Evolutionary conservation across 2,113 vertebrate genomes (phyloP).

Genomic region (Marcusenius ussheri): DNA sequence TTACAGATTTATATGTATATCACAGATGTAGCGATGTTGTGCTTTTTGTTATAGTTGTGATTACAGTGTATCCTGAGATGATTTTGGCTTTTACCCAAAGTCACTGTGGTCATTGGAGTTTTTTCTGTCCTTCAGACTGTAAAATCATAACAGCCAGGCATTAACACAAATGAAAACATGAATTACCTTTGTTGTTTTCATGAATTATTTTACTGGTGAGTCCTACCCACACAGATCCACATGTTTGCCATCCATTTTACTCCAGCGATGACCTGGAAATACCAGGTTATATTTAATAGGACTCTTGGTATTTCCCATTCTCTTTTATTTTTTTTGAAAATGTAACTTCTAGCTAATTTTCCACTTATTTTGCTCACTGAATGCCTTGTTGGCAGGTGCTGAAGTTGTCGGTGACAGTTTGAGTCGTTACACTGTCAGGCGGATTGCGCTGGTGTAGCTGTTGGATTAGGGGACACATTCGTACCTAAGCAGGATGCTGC

Average conservation of each 20-base stretch:
- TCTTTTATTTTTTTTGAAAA: not conserved
- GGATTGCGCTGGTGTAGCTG: not conserved
- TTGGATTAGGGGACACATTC: conserved; percentile 7
- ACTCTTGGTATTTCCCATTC: not conserved
- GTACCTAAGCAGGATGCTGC: conserved; percentile 3
- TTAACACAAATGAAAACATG: not conserved
- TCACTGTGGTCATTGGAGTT: not conserved
- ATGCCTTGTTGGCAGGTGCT: not conserved
- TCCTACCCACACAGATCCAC: not conserved
- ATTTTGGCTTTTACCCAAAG: not conserved
- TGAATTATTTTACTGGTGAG: not conserved
- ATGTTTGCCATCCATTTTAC: not conserved
- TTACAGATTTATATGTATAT: not conserved
- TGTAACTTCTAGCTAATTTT: not conserved
- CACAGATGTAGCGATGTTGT: not conserved
- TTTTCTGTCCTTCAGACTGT: not conserved
- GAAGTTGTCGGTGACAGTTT: not conserved
- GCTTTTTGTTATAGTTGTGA: not conserved
- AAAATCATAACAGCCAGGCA: not conserved
- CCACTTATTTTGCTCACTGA: not conserved
- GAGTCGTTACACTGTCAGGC: not conserved
- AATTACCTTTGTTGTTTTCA: not conserved
- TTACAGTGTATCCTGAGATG: not conserved
- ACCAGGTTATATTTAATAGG: not conserved
- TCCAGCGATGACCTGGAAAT: not conserved